Base-by-base conservation (phyloP, 2,113 vertebrate species). In the Solenodon paradoxus region DNA sequence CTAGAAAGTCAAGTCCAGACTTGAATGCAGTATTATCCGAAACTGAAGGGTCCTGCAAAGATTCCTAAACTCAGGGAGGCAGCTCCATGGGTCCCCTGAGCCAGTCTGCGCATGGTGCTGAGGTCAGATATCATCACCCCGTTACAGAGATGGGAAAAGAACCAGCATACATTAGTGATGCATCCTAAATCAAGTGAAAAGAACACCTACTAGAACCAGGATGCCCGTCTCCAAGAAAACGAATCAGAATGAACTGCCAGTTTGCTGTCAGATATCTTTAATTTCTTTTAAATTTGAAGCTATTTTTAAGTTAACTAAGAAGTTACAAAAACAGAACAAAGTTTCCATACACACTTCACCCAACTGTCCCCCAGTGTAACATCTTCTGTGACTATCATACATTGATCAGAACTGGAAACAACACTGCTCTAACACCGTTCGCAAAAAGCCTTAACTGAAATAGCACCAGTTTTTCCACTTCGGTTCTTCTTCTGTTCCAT, bases 351-450 rank as follows among this genome's bases (percentile, higher is more conserved):
- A 80, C 30, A 17, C 42, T 92, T 92, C 80, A 30, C 6, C 4
- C 15, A 69, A 7, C 3, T 7, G 47, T 2, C 15, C 19, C 61
- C 9, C 4, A 11, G 47, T 10, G 53, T 35, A 88, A 55, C 13
- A 69, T 72, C 42, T 17, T 35, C 1, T 45, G 80, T 7, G 63
- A 24, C 7, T 35, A 10, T 15, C 68, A 40, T 4, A 4, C 13
- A 68, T 45, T 45, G 4, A 64, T 64, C 15, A 74, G 17, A 92
- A 83, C n/a, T 4, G 86, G 53, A 32, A 93, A 95, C 51, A 77
- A 66, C 11, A 7, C 1, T 75, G 40, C 10, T 68, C 35, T 1
- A 57, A 47, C 2, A 80, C 9, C 9, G 71, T 32, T 69, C 51
- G 59, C 55, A 83, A 24, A n/a, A 77, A 88, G 61, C 61, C 22